phyloP scores from a whole-genome alignment of 2,113 vertebrate species.

The Thermophis baileyi region DNA sequence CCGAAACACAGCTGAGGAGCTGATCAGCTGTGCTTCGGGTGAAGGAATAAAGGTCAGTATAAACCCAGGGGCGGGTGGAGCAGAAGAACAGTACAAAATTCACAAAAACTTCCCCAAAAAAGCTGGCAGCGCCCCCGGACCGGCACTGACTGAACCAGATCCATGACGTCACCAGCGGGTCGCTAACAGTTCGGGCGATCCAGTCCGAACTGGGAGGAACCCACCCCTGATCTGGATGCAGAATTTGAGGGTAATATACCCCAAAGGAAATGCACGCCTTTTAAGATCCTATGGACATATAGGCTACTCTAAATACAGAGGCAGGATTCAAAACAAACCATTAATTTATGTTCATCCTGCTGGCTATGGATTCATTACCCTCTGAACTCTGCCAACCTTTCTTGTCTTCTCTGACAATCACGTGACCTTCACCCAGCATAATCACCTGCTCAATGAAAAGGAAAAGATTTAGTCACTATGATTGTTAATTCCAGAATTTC shows the following conservation, averaged over 20 bases:
- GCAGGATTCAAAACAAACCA: slow-evolving; percentile 30
- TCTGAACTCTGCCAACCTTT: slow-evolving; percentile 36
- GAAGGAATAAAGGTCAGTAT: too few species aligned
- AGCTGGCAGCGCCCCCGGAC: too few species aligned
- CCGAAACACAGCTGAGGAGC: too few species aligned
- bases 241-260: slow-evolving; percentile 19
- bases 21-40: too few species aligned
- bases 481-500: slow-evolving; percentile 63
- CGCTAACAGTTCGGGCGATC: too few species aligned
- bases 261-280: slow-evolving; percentile 15
- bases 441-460: slow-evolving; percentile 65
- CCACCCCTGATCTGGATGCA: slow-evolving; percentile 23
- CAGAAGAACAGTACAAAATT: too few species aligned
- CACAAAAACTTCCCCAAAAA: too few species aligned
- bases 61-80: too few species aligned
- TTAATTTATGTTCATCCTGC: slow-evolving; percentile 64
- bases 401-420: slow-evolving; percentile 55
- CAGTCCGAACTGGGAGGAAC: too few species aligned
- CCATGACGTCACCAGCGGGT: too few species aligned
- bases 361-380: slow-evolving; percentile 51
- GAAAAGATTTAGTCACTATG: slow-evolving; percentile 52
- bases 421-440: slow-evolving; percentile 68
- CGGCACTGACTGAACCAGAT: too few species aligned
- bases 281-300: slow-evolving; percentile 43
- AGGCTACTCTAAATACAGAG: slow-evolving; percentile 38